These are phyloP conservation scores for Panagrolaimus sp. DNA, from an alignment of 1,140 invertebrate species.

Conservation along the genomic window DNA sequence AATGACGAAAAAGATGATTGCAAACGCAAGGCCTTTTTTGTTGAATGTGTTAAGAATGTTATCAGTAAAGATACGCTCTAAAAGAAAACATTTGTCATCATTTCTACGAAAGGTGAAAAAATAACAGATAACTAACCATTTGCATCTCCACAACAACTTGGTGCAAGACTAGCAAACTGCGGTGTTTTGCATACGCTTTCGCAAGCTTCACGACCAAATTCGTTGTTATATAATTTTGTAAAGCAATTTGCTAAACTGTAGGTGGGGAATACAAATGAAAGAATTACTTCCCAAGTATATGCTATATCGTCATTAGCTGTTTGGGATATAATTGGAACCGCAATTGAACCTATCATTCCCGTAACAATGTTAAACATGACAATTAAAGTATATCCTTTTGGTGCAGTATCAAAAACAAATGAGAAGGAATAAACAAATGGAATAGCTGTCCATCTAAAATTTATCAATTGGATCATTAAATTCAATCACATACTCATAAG, in stretches of 20 bases:
- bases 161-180: constrained; percentile 12
- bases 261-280: constrained; percentile 46
- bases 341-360: constrained; percentile 50
- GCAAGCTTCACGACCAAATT: constrained; percentile 37
- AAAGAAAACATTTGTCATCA: neutral
- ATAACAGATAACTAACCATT: neutral
- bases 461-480: too few species aligned
- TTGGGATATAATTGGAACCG: constrained; percentile 47
- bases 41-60: constrained; percentile 29
- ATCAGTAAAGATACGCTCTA: constrained; percentile 18
- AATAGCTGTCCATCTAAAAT: constrained; percentile 36
- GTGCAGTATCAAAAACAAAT: constrained; percentile 43
- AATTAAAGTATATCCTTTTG: constrained; percentile 52
- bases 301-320: constrained; percentile 32
- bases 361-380: constrained; percentile 51
- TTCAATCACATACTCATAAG: too few species aligned
- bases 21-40: constrained; percentile 36
- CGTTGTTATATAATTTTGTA: constrained; percentile 44
- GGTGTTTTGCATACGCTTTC: constrained; percentile 28
- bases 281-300: constrained; percentile 38
- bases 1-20: constrained; percentile 40
- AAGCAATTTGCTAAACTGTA: constrained; percentile 44
- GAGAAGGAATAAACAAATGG: constrained; percentile 49
- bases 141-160: constrained; percentile 35
- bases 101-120: neutral